Base-by-base conservation (phyloP, 2,797 vertebrate species). In the Scomberomorus guttatus region DNA sequence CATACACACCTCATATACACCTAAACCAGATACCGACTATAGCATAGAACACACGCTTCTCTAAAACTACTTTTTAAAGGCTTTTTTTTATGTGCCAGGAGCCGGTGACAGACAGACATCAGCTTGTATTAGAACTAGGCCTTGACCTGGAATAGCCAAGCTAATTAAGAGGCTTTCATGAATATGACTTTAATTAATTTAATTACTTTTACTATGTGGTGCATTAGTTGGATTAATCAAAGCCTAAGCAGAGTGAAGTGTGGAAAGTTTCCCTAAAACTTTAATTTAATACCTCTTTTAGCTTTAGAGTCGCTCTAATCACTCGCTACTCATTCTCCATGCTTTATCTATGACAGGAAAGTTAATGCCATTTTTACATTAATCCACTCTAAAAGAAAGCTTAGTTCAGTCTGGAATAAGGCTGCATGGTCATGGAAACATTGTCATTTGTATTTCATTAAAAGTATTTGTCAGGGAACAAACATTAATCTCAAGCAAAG, bases 171-270 rank as follows among this genome's bases (percentile, higher is more conserved):
- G 34, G n/a, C 62, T 82, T 85, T 85, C 46, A 52, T 68, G 51
- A 42, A 39, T 59, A 15, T 22, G 71, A 39, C 59, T 87, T 82
- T 65, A 73, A 74, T 79, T 83, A 34, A 85, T 85, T 80, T 75
- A 79, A 79, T 87, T 78, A 82, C 75, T 78, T 79, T 76, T 20
- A 59, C 73, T 77, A 52, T 56, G 59, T 64, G 55, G 63, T 83
- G 57, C 54, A 75, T 82, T 84, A 54, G 60, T 77, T 65, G 51
- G 64, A 82, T 89, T 86, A 81, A 87, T 89, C 73, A 81, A 82
- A 75, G 60, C 48, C 71, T 55, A 66, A 84, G 65, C 63, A 66
- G 72, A 83, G 34, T 51, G 27, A 75, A 68, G 59, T 62, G 65
- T 74, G 25, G 68, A 77, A 71, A 66, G 72, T 85, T 85, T 72